phyloP scores from a whole-genome alignment of 2,888 invertebrate species.

The Drosophila meridionalis region DNA sequence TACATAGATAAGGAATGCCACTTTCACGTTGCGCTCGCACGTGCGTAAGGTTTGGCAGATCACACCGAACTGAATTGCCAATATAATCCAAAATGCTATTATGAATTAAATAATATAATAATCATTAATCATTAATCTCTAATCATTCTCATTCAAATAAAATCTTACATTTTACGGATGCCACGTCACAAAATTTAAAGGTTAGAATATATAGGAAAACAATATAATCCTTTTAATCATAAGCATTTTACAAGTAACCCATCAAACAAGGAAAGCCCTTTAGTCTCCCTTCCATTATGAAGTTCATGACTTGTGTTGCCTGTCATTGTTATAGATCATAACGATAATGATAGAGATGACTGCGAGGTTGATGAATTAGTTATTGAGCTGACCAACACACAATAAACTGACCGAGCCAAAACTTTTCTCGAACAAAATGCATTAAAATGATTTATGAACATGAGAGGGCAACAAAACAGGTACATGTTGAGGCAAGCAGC shows the following conservation, averaged over 20 bases:
- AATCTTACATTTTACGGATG: too few relatives aligned
- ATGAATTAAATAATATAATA: too few relatives aligned
- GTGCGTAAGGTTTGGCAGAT: too few relatives aligned
- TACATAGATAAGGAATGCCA: too few relatives aligned
- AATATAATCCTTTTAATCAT: neutral
- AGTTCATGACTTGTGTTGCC: slow-evolving; percentile 16
- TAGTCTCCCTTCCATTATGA: neutral
- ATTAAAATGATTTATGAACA: slow-evolving; percentile 75
- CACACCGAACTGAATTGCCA: too few relatives aligned
- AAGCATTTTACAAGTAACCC: neutral
- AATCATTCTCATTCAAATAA: too few relatives aligned
- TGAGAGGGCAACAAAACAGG: slow-evolving; percentile 20
- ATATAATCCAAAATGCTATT: too few relatives aligned
- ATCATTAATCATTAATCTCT: too few relatives aligned
- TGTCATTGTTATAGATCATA: slow-evolving; percentile 23
- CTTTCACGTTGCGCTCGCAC: too few relatives aligned
- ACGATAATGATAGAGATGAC: slow-evolving; percentile 33
- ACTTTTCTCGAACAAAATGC: slow-evolving; percentile 66
- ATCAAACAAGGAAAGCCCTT: neutral
- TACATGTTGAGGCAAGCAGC: slow-evolving; percentile 24
- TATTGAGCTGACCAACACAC: slow-evolving; percentile 62
- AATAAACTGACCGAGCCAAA: slow-evolving; percentile 51
- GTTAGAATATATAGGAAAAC: neutral
- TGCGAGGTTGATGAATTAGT: slow-evolving; percentile 63
- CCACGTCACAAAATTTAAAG: too few relatives aligned